Conservation (phyloP, 2,113 vertebrate species). For the Tachysurus vachellii region DNA sequence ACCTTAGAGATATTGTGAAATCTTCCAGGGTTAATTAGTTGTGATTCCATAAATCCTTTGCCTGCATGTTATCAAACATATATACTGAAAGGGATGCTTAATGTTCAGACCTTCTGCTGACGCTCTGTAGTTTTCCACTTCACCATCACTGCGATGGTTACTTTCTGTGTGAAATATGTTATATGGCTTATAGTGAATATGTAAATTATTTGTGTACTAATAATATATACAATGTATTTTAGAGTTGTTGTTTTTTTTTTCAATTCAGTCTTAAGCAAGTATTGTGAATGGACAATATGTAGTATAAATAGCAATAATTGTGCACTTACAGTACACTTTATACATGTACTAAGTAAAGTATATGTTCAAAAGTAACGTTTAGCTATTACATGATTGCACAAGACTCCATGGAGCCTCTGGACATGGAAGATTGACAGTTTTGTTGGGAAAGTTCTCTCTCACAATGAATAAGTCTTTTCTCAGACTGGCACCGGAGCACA, state of each 20-base stretch:
- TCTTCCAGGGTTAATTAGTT: not conserved
- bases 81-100: not conserved
- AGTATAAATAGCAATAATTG: not conserved
- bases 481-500: slow-evolving; percentile 55
- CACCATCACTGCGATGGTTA: not conserved
- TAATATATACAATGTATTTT: not conserved
- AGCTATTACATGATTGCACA: slow-evolving; percentile 37
- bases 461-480: slow-evolving; percentile 49
- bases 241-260: not conserved
- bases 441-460: slow-evolving; percentile 37
- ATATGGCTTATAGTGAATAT: not conserved
- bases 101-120: not conserved
- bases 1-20: not conserved
- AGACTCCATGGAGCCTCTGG: slow-evolving; percentile 18
- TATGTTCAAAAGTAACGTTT: slow-evolving; percentile 13
- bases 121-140: not conserved
- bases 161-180: not conserved
- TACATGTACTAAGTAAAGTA: slow-evolving; percentile 1
- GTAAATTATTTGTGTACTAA: not conserved
- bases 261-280: not conserved
- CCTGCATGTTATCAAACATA: not conserved
- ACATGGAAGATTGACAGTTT: slow-evolving; percentile 41
- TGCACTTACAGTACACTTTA: not conserved
- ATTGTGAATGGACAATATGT: not conserved
- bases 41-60: not conserved